Evolutionary conservation across 2,888 invertebrate genomes (phyloP), one percentile per base, ranked within the genome.

Genomic region (Troglohyphantes excavatus): DNA sequence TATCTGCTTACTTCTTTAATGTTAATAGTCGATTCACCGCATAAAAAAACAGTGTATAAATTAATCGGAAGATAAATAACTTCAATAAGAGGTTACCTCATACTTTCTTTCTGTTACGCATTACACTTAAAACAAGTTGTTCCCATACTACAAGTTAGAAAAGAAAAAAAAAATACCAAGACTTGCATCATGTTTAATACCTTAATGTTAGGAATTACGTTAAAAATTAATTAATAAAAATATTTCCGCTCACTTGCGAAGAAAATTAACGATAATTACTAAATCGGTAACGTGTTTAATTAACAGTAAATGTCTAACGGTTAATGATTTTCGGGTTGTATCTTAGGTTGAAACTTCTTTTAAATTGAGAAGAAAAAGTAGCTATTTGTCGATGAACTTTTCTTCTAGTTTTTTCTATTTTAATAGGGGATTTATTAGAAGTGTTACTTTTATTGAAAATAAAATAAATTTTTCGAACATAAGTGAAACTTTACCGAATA

Each of bases 191-290:
- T 29, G 43, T 65, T 73, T 75, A 83, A 73, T 73, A 63, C 73
- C 61, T 75, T n/a, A 23, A 21, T 61, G 59, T 39, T 26, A 46
- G 61, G 65, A 73, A 73, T 86, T 86, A 43, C 59, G 85, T 86
- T 86, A 86, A 86, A 86, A 78, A 86, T 78, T 86, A 86, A 86
- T 86, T 86, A 86, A 86, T 86, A 65, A 68, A 86, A 70, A 70
- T 78, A 76, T 85, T 85, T 85, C 75, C 53, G 59, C 85, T 68
- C 68, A 85, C 85, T 85, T 85, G 67, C 29, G 13, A 68, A 59
- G 59, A 67, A 85, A 85, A 83, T 83, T 76, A 67, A 75, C 76
- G 85, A 76, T 85, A 85, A 85, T 85, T 76, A 68, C 85, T 75
- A 85, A 85, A 85, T 76, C 85, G 67, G 65, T 85, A 85, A 75